These are phyloP conservation scores for Bos indicus DNA, from an alignment of 2,113 vertebrate genomes.

Conservation along the genomic window DNA sequence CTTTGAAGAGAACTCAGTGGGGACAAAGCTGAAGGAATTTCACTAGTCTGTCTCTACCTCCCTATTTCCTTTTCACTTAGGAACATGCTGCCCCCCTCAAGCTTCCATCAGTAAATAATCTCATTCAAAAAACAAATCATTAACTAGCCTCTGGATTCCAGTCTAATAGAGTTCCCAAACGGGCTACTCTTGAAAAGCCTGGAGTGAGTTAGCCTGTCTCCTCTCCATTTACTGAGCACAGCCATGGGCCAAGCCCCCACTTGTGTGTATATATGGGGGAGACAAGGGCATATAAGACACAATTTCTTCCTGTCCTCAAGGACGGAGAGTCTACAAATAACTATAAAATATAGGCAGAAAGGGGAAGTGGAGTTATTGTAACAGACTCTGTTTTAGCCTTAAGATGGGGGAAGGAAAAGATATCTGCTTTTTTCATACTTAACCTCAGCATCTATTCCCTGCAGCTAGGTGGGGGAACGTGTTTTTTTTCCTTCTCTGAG, in stretches of 20 bases:
- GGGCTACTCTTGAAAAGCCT: neutral
- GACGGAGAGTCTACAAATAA: neutral
- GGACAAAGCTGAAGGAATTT: slow-evolving; percentile 26
- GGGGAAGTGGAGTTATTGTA: slow-evolving; percentile 28
- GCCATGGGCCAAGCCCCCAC: neutral
- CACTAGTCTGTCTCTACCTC: neutral
- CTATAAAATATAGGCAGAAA: slow-evolving; percentile 27
- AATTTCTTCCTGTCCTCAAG: neutral
- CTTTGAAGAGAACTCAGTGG: neutral
- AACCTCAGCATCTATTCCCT: neutral
- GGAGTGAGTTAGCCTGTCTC: neutral
- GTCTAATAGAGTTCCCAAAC: neutral
- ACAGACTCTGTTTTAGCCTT: slow-evolving; percentile 9
- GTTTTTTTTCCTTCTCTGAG: neutral
- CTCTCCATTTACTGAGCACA: neutral
- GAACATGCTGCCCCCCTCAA: neutral
- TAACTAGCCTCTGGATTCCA: neutral
- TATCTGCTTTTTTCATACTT: neutral
- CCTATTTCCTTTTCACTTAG: slow-evolving; percentile 15
- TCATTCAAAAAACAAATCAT: slow-evolving; percentile 9
- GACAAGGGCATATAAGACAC: neutral
- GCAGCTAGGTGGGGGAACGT: neutral
- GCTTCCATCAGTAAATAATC: neutral
- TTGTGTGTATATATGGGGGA: neutral
- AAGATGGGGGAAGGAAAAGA: neutral